phyloP scores from a whole-genome alignment of 1,140 invertebrate species.

The Condylostylus longicornis region DNA sequence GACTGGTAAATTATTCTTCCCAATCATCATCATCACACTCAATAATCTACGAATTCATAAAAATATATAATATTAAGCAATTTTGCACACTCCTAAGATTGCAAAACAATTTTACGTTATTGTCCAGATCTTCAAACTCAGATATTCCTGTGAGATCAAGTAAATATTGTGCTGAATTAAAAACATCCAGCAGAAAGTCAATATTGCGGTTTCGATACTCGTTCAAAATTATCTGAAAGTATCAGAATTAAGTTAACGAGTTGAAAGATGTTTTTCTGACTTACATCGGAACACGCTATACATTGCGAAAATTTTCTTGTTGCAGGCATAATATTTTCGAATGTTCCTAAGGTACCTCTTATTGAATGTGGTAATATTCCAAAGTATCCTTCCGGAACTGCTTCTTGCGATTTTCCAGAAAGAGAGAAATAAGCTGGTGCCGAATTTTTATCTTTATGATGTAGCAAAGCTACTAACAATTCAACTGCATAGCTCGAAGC shows the following conservation, averaged over 20 bases:
- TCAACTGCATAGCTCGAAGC: constrained; percentile 86
- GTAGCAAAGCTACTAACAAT: constrained; percentile 69
- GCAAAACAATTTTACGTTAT: constrained; percentile 13
- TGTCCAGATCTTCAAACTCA: constrained; percentile 31
- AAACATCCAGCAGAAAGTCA: constrained; percentile 70
- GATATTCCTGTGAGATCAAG: constrained; percentile 78
- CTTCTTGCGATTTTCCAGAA: constrained; percentile 19
- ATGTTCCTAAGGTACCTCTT: constrained; percentile 72
- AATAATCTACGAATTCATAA: constrained; percentile 19
- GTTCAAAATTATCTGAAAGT: constrained; percentile 15
- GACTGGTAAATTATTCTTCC: no score
- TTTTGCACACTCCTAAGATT: not conserved
- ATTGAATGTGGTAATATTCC: constrained; percentile 89
- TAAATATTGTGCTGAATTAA: constrained; percentile 69
- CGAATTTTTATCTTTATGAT: constrained; percentile 60
- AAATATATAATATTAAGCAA: not conserved
- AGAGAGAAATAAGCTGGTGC: constrained; percentile 45
- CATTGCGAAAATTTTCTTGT: constrained; percentile 75
- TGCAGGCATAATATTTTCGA: constrained; percentile 64
- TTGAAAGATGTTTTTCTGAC: constrained; percentile 3
- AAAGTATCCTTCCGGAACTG: constrained; percentile 44
- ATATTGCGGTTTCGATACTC: constrained; percentile 38
- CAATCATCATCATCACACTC: constrained; percentile 28
- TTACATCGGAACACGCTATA: constrained; percentile 67
- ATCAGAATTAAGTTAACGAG: not conserved